Conservation (phyloP, 2,113 vertebrate species). For the Lophura nycthemera region DNA sequence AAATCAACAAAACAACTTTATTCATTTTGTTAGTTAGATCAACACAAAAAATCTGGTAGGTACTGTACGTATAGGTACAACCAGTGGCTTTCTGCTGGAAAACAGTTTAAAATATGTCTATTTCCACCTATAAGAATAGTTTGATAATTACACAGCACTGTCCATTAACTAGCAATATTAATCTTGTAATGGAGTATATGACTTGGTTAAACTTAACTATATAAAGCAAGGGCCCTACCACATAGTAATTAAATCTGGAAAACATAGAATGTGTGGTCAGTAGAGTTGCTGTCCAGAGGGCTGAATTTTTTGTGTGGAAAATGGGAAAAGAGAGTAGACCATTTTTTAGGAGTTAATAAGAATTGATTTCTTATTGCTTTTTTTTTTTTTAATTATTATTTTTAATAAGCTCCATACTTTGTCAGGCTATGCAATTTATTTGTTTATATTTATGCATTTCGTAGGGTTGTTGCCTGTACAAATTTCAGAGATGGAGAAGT, state of each 20-base stretch:
- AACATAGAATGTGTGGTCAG: neutral
- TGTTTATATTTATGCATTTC: neutral
- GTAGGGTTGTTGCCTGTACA: neutral
- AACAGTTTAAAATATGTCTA: neutral
- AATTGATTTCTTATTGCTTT: neutral
- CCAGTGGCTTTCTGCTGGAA: neutral
- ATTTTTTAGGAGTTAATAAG: neutral
- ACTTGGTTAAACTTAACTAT: neutral
- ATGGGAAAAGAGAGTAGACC: neutral
- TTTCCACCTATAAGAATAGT: neutral
- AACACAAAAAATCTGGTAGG: neutral
- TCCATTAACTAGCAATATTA: neutral
- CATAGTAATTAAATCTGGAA: neutral
- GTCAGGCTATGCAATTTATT: neutral
- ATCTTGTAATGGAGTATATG: neutral
- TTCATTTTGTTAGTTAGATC: neutral
- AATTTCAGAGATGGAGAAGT: neutral
- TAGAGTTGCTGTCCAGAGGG: neutral
- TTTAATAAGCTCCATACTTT: neutral
- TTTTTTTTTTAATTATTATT: no score
- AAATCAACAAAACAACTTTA: neutral
- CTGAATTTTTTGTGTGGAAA: neutral
- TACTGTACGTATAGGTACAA: neutral
- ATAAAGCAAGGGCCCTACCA: neutral
- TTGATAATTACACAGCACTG: neutral